Evolutionary conservation across 2,797 vertebrate genomes (phyloP), one percentile per base, ranked within the genome.

Genomic region (Mus caroli): DNA sequence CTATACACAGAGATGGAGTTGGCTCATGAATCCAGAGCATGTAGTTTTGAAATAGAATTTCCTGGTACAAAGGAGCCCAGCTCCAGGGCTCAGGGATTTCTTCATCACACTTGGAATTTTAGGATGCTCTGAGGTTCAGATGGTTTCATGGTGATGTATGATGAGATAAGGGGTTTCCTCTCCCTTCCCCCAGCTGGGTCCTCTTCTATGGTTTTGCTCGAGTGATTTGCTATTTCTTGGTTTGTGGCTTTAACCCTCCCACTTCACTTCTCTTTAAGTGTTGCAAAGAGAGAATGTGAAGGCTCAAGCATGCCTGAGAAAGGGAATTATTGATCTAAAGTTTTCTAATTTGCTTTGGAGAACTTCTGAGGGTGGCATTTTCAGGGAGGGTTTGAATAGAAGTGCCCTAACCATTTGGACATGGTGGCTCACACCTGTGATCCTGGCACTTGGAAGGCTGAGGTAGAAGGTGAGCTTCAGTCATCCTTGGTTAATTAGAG

Each of bases 11-110:
- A 91, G 62, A 60, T 56, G 56, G 83, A 52, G 17, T 69, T 77
- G 64, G 73, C 43, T 79, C 50, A 28, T 20, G 37, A 75, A 52
- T 82, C 52, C 46, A 94, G 88, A 89, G 79, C 52, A 3, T 15
- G 78, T 54, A 43, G 91, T 82, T 97, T 88, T 88, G 88, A 85
- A 86, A 94, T 62, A 75, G 37, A 94, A 94, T 94, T 69, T 87
- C 77, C 46, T 76, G 82, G 67, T 28, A n/a, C n/a, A n/a, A 78
- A 93, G 84, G 37, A 52, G n/a, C 56, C 40, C 67, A 26, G 43
- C 54, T 52, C 75, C 4, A 2, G 46, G 91, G 88, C 75, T 95
- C 90, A 83, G 91, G 85, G 26, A 83, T 86, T 87, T 88, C 50
- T 12, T 19, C 10, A 34, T 71, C 60, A n/a, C 1, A 3, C 67